Evolutionary conservation across 2,888 invertebrate species (phyloP).

Genomic region (Linnaemya vulpina): DNA sequence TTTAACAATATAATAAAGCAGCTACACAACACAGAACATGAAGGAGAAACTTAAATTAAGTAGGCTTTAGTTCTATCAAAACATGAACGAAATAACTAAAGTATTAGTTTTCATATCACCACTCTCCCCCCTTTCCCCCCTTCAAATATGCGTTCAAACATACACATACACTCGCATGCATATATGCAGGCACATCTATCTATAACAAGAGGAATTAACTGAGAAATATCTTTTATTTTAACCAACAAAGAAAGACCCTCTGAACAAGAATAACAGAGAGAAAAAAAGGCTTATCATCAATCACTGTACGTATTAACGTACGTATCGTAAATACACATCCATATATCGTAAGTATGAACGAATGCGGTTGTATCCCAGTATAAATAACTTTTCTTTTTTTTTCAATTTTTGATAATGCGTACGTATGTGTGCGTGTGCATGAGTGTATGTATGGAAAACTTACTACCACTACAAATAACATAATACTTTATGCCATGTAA

Average conservation of each 20-base stretch:
- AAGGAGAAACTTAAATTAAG: slow-evolving; percentile 55
- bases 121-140: not conserved
- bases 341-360: slow-evolving; percentile 15
- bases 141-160: not conserved
- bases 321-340: slow-evolving; percentile 2
- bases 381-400: slow-evolving; percentile 29
- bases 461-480: slow-evolving; percentile 57
- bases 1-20: slow-evolving; percentile 13
- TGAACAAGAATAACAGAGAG: slow-evolving; percentile 34
- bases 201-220: slow-evolving; percentile 56
- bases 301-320: slow-evolving; percentile 39
- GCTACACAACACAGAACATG: slow-evolving; percentile 7
- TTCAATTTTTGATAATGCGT: not conserved
- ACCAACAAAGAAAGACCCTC: slow-evolving; percentile 15
- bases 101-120: slow-evolving; percentile 8
- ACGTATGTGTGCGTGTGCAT: not conserved
- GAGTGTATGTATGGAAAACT: not conserved
- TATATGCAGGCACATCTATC: not conserved
- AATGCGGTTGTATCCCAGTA: slow-evolving; percentile 25
- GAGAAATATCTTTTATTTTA: slow-evolving; percentile 57
- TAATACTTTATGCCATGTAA: slow-evolving; percentile 65
- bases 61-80: slow-evolving; percentile 67
- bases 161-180: too few species aligned
- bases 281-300: slow-evolving; percentile 70
- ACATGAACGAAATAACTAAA: slow-evolving; percentile 62